Conservation (phyloP, 1,140 invertebrate species). For the Lanistes nyassanus region DNA sequence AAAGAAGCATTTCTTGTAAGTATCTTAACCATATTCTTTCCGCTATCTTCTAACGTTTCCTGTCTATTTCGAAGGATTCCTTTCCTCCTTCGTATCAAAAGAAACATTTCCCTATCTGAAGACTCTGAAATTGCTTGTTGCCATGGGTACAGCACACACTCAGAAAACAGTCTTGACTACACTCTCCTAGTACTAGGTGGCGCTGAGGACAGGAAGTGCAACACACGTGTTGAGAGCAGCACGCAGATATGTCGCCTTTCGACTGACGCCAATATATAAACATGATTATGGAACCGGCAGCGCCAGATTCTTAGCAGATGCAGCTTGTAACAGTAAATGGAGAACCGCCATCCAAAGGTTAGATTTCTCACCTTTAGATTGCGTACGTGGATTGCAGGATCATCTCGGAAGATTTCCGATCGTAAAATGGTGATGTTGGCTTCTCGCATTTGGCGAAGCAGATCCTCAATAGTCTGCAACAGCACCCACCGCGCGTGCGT, state of each 20-base stretch:
- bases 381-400: constrained; percentile 24
- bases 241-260: too few relatives aligned
- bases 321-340: too few relatives aligned
- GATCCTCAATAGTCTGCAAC: constrained; percentile 5
- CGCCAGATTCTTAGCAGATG: too few relatives aligned
- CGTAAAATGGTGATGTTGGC: constrained; percentile 29
- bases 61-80: background rate
- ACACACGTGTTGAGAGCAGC: too few relatives aligned
- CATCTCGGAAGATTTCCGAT: constrained; percentile 29
- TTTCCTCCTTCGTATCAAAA: background rate
- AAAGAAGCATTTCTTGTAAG: background rate
- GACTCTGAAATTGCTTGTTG: background rate
- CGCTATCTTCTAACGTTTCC: background rate
- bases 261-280: too few relatives aligned
- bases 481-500: too few relatives aligned
- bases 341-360: background rate
- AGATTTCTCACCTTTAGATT: constrained; percentile 28
- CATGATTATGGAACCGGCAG: too few relatives aligned
- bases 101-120: background rate
- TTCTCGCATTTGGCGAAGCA: constrained; percentile 8
- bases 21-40: background rate
- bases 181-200: too few relatives aligned
- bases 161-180: too few relatives aligned
- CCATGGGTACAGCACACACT: background rate
- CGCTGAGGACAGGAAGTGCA: too few relatives aligned